phyloP scores from a whole-genome alignment of 2,888 invertebrate species.

The Drosophila paucipuncta region DNA sequence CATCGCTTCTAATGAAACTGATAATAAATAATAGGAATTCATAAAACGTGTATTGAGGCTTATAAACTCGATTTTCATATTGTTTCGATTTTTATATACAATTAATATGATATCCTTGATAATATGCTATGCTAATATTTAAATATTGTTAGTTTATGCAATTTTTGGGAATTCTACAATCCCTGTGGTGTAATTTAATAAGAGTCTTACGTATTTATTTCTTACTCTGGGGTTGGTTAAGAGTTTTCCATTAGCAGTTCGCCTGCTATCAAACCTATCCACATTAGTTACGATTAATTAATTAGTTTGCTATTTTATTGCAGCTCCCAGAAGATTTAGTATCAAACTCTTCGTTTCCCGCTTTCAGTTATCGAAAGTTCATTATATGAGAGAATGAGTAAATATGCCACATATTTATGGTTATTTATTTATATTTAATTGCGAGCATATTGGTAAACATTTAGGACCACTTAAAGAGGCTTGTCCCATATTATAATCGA shows the following conservation, averaged over 20 bases:
- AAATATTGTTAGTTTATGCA: not conserved
- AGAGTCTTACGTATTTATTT: not conserved
- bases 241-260: not conserved
- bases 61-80: not conserved
- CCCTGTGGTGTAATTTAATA: not conserved
- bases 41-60: not conserved
- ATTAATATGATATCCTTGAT: too few relatives aligned
- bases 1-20: slow-evolving; percentile 1
- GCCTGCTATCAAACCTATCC: not conserved
- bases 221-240: not conserved
- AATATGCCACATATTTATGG: too few relatives aligned
- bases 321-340: not conserved
- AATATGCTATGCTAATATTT: not conserved
- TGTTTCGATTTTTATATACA: not conserved
- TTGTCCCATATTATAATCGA: not conserved
- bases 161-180: not conserved
- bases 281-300: not conserved
- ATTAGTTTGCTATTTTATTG: not conserved
- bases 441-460: not conserved
- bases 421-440: not conserved
- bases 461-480: not conserved
- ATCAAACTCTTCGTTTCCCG: not conserved
- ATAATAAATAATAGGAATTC: not conserved
- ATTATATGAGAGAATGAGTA: not conserved
- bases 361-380: not conserved